A percentile compares a stretch with the other conserved stretches of the same genome.
Evolutionary conservation across 1,140 invertebrate species (phyloP).

Genomic region (Marisa cornuarietis): DNA sequence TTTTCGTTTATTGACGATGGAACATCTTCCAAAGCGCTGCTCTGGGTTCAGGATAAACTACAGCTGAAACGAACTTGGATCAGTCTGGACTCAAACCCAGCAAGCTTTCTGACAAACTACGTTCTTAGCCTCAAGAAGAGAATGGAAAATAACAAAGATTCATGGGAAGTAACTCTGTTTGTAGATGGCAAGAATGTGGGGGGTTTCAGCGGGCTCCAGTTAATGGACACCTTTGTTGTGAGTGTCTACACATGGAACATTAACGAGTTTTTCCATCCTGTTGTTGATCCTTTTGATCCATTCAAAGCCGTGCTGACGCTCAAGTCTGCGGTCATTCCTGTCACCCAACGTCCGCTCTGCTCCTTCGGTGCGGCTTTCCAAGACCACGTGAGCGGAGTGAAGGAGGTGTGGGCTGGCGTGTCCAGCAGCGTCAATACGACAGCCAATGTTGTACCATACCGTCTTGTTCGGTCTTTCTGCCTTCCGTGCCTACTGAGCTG

Average conservation of each 20-base stretch:
- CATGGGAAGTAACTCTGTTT: neutral
- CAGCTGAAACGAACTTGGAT: conserved; percentile 3
- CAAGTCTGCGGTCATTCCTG: conserved; percentile 4
- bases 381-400: conserved; percentile 32
- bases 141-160: neutral
- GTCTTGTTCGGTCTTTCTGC: conserved; percentile 18
- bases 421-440: conserved; percentile 26
- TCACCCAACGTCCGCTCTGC: conserved; percentile 14
- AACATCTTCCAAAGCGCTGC: neutral
- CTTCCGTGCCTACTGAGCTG: conserved; percentile 19
- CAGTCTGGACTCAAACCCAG: neutral
- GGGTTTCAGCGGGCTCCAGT: conserved; percentile 10
- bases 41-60: conserved; percentile 13
- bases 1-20: neutral
- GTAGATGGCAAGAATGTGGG: neutral
- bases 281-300: conserved; percentile 13
- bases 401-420: conserved; percentile 36
- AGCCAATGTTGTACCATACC: conserved; percentile 4
- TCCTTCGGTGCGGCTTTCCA: conserved; percentile 32
- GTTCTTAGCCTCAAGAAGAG: neutral
- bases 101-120: neutral
- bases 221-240: neutral
- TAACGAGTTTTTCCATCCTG: neutral
- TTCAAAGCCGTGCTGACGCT: conserved; percentile 20
- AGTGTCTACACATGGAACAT: conserved; percentile 9